These are phyloP conservation scores for Pempheris klunzingeri DNA, from an alignment of 2,797 vertebrate species.

Conservation along the genomic window DNA sequence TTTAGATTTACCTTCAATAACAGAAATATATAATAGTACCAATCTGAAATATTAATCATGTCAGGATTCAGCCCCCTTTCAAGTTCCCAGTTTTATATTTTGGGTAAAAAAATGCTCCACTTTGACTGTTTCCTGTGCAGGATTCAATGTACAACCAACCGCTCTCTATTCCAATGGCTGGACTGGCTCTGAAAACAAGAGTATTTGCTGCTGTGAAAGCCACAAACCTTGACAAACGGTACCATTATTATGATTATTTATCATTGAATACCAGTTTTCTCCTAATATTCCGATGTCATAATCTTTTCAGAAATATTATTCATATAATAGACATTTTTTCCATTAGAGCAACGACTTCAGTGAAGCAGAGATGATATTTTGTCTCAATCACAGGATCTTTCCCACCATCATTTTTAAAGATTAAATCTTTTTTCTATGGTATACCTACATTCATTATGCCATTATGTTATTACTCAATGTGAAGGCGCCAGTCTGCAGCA, in stretches of 20 bases:
- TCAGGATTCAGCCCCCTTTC: neutral
- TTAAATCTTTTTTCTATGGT: slow-evolving; percentile 40
- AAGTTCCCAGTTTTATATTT: neutral
- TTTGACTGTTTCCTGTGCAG: slow-evolving; percentile 79
- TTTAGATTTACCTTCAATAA: too few species aligned
- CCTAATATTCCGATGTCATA: neutral
- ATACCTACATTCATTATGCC: slow-evolving; percentile 57
- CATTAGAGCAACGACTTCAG: neutral
- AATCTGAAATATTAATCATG: neutral
- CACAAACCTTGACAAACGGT: slow-evolving; percentile 97
- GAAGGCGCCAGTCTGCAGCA: slow-evolving; percentile 78
- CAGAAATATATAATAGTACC: neutral
- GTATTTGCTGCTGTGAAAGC: slow-evolving; percentile 97
- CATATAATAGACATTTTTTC: neutral
- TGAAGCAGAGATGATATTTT: slow-evolving; percentile 17
- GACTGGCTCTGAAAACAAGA: slow-evolving; percentile 96
- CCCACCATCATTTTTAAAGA: slow-evolving; percentile 48
- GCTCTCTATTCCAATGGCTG: slow-evolving; percentile 92
- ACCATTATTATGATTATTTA: slow-evolving; percentile 29
- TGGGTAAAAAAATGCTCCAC: neutral
- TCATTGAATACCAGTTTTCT: neutral
- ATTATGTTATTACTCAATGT: slow-evolving; percentile 74
- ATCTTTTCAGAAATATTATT: neutral
- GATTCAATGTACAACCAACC: slow-evolving; percentile 95
- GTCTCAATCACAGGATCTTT: slow-evolving; percentile 23